Conservation (phyloP, 2,113 vertebrate species). For the Felis chaus region DNA sequence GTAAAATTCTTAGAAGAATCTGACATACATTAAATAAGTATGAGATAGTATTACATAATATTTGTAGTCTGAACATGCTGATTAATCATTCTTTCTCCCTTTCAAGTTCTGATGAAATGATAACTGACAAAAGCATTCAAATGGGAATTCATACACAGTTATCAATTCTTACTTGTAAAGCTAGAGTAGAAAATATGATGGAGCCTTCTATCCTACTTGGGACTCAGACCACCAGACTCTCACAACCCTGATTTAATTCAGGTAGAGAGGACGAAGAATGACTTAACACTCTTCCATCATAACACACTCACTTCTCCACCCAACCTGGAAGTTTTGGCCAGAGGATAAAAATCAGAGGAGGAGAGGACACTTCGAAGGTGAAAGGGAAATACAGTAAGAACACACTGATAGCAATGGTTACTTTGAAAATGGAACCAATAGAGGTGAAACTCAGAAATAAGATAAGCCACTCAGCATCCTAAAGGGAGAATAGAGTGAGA, state of each 20-base stretch:
- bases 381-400: not conserved
- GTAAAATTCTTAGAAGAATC: not conserved
- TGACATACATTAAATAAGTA: not conserved
- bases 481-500: not conserved
- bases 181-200: not conserved
- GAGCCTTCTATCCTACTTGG: not conserved
- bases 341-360: not conserved
- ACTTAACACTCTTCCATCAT: not conserved
- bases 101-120: constrained; percentile 10
- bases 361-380: not conserved
- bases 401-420: not conserved
- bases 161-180: not conserved
- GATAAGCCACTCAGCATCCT: not conserved
- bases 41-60: not conserved
- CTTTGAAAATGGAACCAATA: not conserved
- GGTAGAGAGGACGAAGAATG: not conserved
- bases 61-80: not conserved
- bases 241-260: not conserved
- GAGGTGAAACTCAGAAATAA: not conserved
- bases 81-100: not conserved
- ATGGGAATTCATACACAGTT: not conserved
- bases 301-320: not conserved
- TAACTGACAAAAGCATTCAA: not conserved
- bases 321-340: not conserved
- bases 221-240: not conserved